Evolutionary conservation across 1,140 invertebrate genomes (phyloP).

Genomic region (Metopolophium dirhodum): DNA sequence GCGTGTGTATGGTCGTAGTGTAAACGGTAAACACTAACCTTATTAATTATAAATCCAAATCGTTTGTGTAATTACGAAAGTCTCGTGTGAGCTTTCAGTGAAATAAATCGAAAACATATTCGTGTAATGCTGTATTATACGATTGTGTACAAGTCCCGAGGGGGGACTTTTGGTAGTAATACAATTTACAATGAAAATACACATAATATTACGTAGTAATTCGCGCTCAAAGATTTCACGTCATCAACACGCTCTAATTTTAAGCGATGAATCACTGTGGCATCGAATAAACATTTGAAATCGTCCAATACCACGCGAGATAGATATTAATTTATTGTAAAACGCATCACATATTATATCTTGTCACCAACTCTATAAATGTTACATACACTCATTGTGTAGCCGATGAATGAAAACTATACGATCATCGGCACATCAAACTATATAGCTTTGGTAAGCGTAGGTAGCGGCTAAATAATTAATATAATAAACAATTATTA

Average conservation of each 20-base stretch:
- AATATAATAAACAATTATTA: no score
- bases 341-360: neutral
- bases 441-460: no score
- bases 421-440: no score
- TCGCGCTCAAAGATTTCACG: neutral
- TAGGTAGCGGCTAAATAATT: neutral
- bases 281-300: neutral
- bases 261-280: neutral
- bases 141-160: neutral
- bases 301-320: neutral
- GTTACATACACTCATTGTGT: no score
- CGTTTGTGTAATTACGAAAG: neutral
- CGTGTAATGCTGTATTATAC: neutral
- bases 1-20: neutral
- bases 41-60: neutral
- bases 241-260: neutral
- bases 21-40: neutral
- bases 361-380: neutral
- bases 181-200: neutral
- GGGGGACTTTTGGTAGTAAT: neutral
- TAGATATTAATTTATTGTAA: neutral
- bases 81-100: neutral
- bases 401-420: no score
- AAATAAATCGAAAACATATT: neutral
- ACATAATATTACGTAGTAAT: neutral